Evolutionary conservation across 2,113 vertebrate species (phyloP).

Genomic region (Setophaga coronata): DNA sequence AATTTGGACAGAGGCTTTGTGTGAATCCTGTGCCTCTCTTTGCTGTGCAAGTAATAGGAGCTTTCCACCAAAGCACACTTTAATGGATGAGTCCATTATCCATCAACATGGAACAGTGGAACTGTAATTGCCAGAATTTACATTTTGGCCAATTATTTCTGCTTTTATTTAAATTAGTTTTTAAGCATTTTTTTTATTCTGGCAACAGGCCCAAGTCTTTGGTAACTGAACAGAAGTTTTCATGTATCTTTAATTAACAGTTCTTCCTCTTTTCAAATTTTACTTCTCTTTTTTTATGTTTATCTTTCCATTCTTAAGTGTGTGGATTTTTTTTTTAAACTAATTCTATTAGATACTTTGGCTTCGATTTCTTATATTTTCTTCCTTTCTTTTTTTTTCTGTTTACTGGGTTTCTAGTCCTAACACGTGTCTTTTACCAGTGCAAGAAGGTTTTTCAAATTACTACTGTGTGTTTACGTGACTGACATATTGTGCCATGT

Average conservation of each 20-base stretch:
- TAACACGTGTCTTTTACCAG: not conserved
- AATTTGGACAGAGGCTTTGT: not conserved
- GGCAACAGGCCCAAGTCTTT: not conserved
- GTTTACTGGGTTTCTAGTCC: not conserved
- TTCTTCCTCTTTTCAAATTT: not conserved
- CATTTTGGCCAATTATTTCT: constrained; percentile 46
- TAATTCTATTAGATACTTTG: not conserved
- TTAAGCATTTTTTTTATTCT: not conserved
- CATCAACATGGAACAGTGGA: not conserved
- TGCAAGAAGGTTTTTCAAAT: not conserved
- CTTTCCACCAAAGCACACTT: not conserved
- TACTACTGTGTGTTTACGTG: not conserved
- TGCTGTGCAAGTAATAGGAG: not conserved
- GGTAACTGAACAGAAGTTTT: not conserved
- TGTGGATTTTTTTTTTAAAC: not conserved
- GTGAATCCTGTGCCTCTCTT: not conserved
- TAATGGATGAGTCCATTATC: not conserved
- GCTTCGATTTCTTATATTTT: not conserved
- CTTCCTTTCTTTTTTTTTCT: not conserved
- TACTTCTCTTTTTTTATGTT: not conserved
- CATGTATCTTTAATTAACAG: not conserved
- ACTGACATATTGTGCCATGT: not conserved
- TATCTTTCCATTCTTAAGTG: not conserved
- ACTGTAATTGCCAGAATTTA: not conserved
- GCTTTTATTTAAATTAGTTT: constrained; percentile 55